Evolutionary conservation across 2,113 vertebrate species (phyloP).

Genomic region (Hystrix cristata): DNA sequence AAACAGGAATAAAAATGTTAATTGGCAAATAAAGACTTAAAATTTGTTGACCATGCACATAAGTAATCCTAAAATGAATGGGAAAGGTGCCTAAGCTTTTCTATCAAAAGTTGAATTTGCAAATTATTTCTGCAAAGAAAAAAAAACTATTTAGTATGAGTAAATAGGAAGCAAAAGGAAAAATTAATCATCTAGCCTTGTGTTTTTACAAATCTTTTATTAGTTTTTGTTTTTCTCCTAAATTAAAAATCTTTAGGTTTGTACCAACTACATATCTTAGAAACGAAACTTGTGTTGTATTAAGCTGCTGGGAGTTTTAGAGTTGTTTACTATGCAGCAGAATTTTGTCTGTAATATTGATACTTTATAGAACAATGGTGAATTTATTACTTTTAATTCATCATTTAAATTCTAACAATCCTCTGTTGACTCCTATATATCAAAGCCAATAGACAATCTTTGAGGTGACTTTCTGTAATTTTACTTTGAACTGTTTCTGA

Average conservation of each 20-base stretch:
- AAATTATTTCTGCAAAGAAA: slow-evolving; percentile 50
- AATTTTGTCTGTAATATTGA: not conserved
- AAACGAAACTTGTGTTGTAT: not conserved
- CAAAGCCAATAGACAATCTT: not conserved
- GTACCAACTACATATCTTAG: not conserved
- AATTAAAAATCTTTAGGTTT: not conserved
- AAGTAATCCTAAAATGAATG: slow-evolving; percentile 38
- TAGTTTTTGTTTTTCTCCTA: not conserved
- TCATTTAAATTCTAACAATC: not conserved
- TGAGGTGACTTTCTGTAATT: not conserved
- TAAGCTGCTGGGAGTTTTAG: not conserved
- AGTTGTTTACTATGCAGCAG: not conserved
- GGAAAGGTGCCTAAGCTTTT: slow-evolving; percentile 33
- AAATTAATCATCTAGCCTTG: not conserved
- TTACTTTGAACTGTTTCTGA: not conserved
- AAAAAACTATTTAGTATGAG: slow-evolving; percentile 26
- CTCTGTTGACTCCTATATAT: not conserved
- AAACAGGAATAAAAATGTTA: slow-evolving; percentile 52
- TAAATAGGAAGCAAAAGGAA: not conserved
- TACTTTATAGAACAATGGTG: not conserved
- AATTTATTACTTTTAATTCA: not conserved
- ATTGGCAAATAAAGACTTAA: slow-evolving; percentile 64
- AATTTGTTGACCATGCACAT: slow-evolving; percentile 48
- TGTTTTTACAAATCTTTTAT: not conserved
- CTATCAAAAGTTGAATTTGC: slow-evolving; percentile 1